Percentiles rank a stretch among this genome's conserved stretches.
These are phyloP conservation scores for Phalacrocorax brasilianus DNA, from an alignment of 2,113 vertebrate genomes.

Conservation along the genomic window DNA sequence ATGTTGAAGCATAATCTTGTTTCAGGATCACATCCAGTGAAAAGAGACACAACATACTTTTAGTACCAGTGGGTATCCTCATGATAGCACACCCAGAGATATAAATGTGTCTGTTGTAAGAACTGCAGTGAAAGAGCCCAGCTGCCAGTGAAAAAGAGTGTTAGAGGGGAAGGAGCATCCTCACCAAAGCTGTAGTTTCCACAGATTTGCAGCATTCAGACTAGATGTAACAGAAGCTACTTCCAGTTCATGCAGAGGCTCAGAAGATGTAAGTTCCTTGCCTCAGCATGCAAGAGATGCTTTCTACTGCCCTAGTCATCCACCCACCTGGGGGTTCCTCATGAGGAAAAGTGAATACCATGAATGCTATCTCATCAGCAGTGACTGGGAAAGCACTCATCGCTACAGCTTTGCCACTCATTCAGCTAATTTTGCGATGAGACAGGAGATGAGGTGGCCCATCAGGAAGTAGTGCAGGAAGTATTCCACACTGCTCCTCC, in stretches of 20 bases:
- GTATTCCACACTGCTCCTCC: background rate
- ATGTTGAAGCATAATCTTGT: rapidly evolving
- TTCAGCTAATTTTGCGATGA: background rate
- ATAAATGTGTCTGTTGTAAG: background rate
- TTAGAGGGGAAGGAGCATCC: background rate
- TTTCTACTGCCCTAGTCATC: background rate
- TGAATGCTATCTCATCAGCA: background rate
- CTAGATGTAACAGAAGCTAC: background rate
- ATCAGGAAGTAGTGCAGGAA: background rate
- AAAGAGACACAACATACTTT: background rate
- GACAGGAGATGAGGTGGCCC: background rate
- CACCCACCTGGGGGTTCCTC: background rate
- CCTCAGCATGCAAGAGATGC: background rate
- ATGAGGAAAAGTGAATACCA: background rate
- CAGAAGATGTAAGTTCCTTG: background rate
- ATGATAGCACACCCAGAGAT: background rate
- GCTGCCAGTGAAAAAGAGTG: background rate
- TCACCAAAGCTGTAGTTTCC: background rate
- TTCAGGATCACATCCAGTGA: background rate
- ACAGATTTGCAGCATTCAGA: background rate
- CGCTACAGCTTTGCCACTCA: background rate
- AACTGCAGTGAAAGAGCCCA: background rate
- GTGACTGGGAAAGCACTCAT: background rate
- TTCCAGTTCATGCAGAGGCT: background rate
- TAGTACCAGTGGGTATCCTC: too few relatives aligned